Base-by-base conservation (phyloP, 1,140 invertebrate species). In the Aphis craccivora region DNA sequence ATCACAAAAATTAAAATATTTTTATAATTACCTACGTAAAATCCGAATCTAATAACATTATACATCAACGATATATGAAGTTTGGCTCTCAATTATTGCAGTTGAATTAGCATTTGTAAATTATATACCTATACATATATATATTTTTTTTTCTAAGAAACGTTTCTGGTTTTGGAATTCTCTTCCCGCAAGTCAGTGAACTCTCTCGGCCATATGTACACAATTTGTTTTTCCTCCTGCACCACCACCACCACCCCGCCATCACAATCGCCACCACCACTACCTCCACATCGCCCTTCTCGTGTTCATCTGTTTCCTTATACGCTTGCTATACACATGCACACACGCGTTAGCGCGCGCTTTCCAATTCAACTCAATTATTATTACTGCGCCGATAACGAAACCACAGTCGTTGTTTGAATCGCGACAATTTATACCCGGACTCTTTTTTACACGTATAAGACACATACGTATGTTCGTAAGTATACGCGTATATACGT, bases 351-450 rank as follows among this genome's bases (percentile, higher is more conserved):
- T 4, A 20, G 5, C 6, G 18, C 45, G 43, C 90, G 53, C 91
- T 84, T 86, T 93, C 91, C 91, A 86, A 86, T 93, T 55, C 91
- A 55, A 86, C 91, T 93, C 91, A 84, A 93, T 84, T 92, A 92
- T 84, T 76, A 40, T 53, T 81, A 84, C 40, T 23, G 18, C 35
- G 53, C 91, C 91, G 91, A 93, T 93, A 92, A 83, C 91, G 81
- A 92, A 92, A 93, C 81, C 76, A 43, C 55, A 30, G 11, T 35
- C 35, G 48, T 23, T n/a, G 45, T 93, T 48, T 23, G 90, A 81
- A 51, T 91, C 90, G 90, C 67, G 67, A 89, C 87, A 89, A 89
- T 89, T 89, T 89, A 89, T 89, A 55, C 35, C n/a, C 51, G 51
- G 35, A 81, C 53, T 35, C 23, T n/a, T 76, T 48, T 81, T 11